Conservation (phyloP, 2,888 invertebrate genomes). For the Hesperia comma region DNA sequence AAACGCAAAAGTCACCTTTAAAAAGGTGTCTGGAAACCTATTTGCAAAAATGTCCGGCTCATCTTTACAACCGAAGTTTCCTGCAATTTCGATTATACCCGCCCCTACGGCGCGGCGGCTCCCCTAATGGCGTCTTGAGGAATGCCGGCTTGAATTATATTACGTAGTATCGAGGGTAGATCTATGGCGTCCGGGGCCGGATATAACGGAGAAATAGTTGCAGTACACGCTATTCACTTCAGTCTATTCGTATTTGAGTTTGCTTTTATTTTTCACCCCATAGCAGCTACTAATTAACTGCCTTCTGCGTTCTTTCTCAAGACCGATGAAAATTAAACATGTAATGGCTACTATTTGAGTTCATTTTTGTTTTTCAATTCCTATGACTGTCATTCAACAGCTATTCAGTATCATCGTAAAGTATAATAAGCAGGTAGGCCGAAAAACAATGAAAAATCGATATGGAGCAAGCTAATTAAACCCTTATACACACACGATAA, state of each 20-base stretch:
- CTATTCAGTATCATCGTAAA: too few relatives aligned
- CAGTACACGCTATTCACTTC: constrained; percentile 1
- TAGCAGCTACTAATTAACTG: too few relatives aligned
- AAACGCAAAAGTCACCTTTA: neutral
- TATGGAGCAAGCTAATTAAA: too few relatives aligned
- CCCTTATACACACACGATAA: too few relatives aligned
- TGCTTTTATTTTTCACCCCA: neutral
- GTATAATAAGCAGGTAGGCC: too few relatives aligned
- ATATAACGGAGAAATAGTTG: constrained; percentile 6
- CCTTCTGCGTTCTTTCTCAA: too few relatives aligned
- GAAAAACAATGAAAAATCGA: too few relatives aligned
- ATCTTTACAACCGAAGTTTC: constrained; percentile 16
- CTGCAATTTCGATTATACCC: constrained; percentile 10
- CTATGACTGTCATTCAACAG: too few relatives aligned
- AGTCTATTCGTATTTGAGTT: neutral
- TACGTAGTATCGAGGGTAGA: constrained; percentile 60
- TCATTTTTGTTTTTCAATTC: too few relatives aligned
- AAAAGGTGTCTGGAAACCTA: neutral
- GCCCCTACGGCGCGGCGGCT: constrained; percentile 5
- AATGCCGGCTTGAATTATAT: constrained; percentile 61
- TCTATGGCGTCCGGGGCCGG: constrained; percentile 46
- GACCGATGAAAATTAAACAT: too few relatives aligned
- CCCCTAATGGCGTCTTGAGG: constrained; percentile 26
- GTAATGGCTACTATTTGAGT: too few relatives aligned
- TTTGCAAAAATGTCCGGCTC: constrained; percentile 1